A percentile compares a stretch with the other conserved stretches of the same genome.
Evolutionary conservation across 1,140 invertebrate genomes (phyloP).

Genomic region (Tetragonula clypearis): DNA sequence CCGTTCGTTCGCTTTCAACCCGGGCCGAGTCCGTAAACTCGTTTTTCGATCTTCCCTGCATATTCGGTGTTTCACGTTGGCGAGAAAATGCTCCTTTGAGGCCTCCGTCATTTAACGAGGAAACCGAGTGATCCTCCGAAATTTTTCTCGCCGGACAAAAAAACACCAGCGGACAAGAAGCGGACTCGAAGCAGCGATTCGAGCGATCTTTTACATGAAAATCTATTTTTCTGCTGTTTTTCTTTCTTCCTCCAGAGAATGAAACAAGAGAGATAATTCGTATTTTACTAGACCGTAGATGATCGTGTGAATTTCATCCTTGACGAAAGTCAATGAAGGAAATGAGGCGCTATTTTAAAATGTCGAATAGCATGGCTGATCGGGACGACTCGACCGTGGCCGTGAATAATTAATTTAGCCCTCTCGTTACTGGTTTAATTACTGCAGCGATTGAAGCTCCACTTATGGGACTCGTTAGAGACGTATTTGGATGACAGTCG

Average conservation of each 20-base stretch:
- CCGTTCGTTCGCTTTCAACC: neutral
- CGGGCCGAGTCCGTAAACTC: neutral
- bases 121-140: constrained; percentile 3
- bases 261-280: no score
- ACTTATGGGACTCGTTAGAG: neutral
- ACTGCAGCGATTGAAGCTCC: neutral
- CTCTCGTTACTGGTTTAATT: neutral
- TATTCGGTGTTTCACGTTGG: neutral
- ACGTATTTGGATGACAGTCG: neutral
- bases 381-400: neutral
- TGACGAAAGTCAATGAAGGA: no score
- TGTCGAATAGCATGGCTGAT: neutral
- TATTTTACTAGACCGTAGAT: no score
- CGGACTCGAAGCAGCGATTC: neutral
- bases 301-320: no score
- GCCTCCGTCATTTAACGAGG: neutral
- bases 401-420: neutral
- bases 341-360: neutral
- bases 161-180: neutral
- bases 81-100: neutral
- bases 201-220: neutral
- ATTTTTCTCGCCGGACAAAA: no score
- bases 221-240: neutral
- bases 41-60: constrained; percentile 1
- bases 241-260: no score